These are phyloP conservation scores for Stigmatopora argus DNA, from an alignment of 2,113 vertebrate species.

Conservation along the genomic window DNA sequence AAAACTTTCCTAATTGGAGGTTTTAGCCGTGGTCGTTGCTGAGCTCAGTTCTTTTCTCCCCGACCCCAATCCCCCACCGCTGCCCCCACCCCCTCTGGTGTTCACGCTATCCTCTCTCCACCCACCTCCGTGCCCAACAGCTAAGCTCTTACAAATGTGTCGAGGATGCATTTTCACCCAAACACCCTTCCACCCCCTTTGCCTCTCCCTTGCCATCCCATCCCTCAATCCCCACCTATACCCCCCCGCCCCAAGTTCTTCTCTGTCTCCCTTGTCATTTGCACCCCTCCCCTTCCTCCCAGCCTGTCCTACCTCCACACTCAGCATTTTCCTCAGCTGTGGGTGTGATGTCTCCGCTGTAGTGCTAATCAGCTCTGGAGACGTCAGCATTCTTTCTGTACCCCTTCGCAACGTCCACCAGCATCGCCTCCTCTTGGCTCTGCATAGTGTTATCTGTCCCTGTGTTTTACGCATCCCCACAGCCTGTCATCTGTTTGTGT, in stretches of 20 bases:
- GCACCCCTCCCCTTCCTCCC: slow-evolving; percentile 16
- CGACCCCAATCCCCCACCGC: slow-evolving; percentile 45
- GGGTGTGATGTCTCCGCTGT: slow-evolving; percentile 70
- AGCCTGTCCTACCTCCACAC: slow-evolving; percentile 40
- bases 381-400: slow-evolving; percentile 64
- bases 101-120: slow-evolving; percentile 12
- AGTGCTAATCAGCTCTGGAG: slow-evolving; percentile 70
- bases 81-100: slow-evolving; percentile 24
- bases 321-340: slow-evolving; percentile 70
- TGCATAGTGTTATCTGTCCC: slow-evolving; percentile 7
- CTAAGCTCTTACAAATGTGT: slow-evolving; percentile 79
- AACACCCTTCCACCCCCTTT: slow-evolving; percentile 43
- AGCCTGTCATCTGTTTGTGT: slow-evolving; percentile 21
- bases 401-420: slow-evolving; percentile 32
- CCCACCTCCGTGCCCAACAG: slow-evolving; percentile 41
- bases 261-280: slow-evolving; percentile 65
- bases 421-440: slow-evolving; percentile 20
- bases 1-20: slow-evolving; percentile 67
- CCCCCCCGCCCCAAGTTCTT: slow-evolving; percentile 36
- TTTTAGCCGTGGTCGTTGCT: slow-evolving; percentile 72
- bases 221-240: slow-evolving; percentile 19
- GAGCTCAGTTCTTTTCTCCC: slow-evolving; percentile 72
- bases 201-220: slow-evolving; percentile 25
- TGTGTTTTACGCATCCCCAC: slow-evolving; percentile 29
- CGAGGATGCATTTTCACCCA: slow-evolving; percentile 80